These are phyloP conservation scores for Oncorhynchus kisutch DNA, from an alignment of 2,113 vertebrate genomes.

Conservation along the genomic window DNA sequence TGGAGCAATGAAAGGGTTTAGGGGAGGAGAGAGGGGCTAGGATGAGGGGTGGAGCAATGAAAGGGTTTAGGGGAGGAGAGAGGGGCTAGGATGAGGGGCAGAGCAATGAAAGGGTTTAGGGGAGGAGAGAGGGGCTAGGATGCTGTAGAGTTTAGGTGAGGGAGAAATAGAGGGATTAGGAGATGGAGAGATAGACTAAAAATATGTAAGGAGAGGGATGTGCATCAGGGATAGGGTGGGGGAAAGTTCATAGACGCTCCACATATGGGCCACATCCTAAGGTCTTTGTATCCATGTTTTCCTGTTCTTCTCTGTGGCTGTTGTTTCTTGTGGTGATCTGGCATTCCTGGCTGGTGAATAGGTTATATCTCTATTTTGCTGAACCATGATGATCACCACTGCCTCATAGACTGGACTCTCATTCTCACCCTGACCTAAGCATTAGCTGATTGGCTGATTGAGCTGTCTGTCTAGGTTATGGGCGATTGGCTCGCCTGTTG, in stretches of 20 bases:
- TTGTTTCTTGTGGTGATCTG: no score
- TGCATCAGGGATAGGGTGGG: no score
- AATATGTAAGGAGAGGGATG: no score
- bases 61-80: not conserved
- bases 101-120: not conserved
- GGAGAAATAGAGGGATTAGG: not conserved
- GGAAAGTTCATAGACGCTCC: no score
- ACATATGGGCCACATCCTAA: no score
- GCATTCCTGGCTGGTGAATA: no score
- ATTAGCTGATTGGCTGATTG: not conserved
- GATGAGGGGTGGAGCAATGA: not conserved
- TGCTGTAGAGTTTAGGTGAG: no score
- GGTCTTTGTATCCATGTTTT: no score
- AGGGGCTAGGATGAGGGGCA: not conserved
- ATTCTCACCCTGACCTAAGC: not conserved
- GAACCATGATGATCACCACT: no score
- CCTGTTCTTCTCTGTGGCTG: no score
- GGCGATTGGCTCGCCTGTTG: not conserved
- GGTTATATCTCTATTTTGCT: slow-evolving; percentile 2
- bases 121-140: no score
- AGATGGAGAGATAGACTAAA: no score
- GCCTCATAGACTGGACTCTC: not conserved
- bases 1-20: not conserved
- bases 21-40: not conserved
- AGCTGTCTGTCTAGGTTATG: not conserved